phyloP scores from a whole-genome alignment of 2,797 vertebrate genomes.

The Pseudochirops corinnae region DNA sequence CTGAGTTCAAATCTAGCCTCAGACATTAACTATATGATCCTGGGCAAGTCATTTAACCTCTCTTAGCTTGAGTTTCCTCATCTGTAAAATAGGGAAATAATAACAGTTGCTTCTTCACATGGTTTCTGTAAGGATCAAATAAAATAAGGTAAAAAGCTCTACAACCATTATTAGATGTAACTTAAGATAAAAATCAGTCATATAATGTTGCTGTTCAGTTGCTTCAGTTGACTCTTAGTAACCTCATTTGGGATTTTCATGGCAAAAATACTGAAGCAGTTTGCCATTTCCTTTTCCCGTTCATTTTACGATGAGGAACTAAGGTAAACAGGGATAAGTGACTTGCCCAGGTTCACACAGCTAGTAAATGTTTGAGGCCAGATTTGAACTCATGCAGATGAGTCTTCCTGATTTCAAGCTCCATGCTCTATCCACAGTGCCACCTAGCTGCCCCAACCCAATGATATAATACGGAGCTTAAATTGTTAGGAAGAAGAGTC shows the following conservation, averaged over 20 bases:
- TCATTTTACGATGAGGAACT: neutral
- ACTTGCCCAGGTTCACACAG: neutral
- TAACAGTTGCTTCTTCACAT: neutral
- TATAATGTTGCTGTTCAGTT: neutral
- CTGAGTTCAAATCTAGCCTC: neutral
- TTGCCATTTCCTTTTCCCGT: neutral
- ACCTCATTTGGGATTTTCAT: neutral
- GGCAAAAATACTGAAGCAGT: neutral
- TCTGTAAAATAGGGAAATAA: neutral
- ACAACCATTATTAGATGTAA: neutral
- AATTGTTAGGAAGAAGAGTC: neutral
- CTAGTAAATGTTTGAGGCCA: neutral
- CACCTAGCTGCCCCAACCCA: neutral
- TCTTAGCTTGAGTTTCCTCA: neutral
- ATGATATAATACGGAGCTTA: neutral
- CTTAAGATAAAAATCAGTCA: neutral
- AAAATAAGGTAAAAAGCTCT: neutral
- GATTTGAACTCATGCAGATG: neutral
- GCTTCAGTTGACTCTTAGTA: neutral
- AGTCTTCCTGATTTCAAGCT: neutral
- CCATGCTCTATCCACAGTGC: too few relatives aligned
- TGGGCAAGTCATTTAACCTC: neutral
- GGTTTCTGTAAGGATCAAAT: neutral
- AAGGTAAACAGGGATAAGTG: neutral
- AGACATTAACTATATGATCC: neutral